Conservation (phyloP, 2,888 invertebrate species). For the Calameuta pallipes region DNA sequence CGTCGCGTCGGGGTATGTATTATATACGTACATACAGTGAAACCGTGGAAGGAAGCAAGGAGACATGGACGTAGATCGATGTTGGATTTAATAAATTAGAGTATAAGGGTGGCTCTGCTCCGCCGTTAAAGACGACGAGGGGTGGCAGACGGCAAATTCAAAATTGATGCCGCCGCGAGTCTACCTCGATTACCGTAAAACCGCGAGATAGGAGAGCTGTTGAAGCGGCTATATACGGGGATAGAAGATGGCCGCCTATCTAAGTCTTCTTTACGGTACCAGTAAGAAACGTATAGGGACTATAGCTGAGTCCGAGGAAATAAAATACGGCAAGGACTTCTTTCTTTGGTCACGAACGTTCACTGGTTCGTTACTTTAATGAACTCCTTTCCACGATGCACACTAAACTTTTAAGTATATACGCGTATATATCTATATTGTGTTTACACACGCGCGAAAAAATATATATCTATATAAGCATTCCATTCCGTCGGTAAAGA, state of each 20-base stretch:
- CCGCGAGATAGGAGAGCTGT: no score
- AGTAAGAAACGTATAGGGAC: constrained; percentile 1
- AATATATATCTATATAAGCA: no score
- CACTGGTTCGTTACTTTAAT: constrained; percentile 50
- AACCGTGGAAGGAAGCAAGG: no score
- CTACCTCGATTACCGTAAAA: no score
- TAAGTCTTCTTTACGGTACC: background rate
- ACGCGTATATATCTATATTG: no score
- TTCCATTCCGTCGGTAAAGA: no score
- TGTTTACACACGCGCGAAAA: constrained; percentile 21
- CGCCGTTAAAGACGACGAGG: background rate
- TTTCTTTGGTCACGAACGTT: constrained; percentile 10
- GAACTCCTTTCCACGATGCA: constrained; percentile 47
- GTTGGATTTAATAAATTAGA: constrained; percentile 2
- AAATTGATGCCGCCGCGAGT: constrained; percentile 1
- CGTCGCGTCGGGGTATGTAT: background rate
- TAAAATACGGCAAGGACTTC: constrained; percentile 10
- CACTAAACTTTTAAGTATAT: constrained; percentile 34
- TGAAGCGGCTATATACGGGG: no score
- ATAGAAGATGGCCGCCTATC: constrained; percentile 3
- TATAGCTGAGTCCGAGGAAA: constrained; percentile 1
- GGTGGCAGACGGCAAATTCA: background rate
- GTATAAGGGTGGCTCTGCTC: background rate
- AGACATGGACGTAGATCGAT: background rate
- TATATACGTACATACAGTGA: no score